Conservation (phyloP, 2,888 invertebrate species). For the Trissonchulus sp. region DNA sequence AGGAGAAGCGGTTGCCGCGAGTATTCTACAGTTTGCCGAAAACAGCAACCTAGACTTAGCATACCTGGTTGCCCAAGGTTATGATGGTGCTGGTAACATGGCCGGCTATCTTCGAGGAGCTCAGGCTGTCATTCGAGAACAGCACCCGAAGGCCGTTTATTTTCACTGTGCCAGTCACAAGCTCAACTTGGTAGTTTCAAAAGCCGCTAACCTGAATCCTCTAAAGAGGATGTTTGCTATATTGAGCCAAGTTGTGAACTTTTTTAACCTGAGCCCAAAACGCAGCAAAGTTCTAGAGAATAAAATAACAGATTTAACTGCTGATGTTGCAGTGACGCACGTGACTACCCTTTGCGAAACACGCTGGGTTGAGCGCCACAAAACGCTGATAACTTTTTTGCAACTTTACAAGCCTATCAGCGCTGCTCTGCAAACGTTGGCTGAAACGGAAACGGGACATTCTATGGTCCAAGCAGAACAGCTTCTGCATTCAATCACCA, state of each 20-base stretch:
- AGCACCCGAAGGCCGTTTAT: slow-evolving; percentile 4
- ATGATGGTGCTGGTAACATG: slow-evolving; percentile 27
- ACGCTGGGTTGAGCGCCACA: slow-evolving; percentile 2
- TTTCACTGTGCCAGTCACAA: slow-evolving; percentile 21
- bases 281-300: neutral
- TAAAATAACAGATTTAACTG: neutral
- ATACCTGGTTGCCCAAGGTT: slow-evolving; percentile 14
- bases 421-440: neutral
- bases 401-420: neutral
- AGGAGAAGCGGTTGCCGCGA: neutral
- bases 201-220: neutral
- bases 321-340: neutral
- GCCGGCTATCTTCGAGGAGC: slow-evolving; percentile 6
- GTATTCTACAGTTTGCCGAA: neutral
- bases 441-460: neutral
- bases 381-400: neutral
- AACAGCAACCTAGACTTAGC: neutral
- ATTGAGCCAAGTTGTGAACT: slow-evolving; percentile 3
- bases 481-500: neutral
- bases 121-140: slow-evolving; percentile 19
- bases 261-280: slow-evolving; percentile 6
- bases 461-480: neutral
- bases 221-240: slow-evolving; percentile 3
- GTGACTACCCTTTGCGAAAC: neutral
- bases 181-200: slow-evolving; percentile 7